Evolutionary conservation across 2,113 vertebrate species (phyloP).

Genomic region (Sinocyclocheilus anophthalmus): DNA sequence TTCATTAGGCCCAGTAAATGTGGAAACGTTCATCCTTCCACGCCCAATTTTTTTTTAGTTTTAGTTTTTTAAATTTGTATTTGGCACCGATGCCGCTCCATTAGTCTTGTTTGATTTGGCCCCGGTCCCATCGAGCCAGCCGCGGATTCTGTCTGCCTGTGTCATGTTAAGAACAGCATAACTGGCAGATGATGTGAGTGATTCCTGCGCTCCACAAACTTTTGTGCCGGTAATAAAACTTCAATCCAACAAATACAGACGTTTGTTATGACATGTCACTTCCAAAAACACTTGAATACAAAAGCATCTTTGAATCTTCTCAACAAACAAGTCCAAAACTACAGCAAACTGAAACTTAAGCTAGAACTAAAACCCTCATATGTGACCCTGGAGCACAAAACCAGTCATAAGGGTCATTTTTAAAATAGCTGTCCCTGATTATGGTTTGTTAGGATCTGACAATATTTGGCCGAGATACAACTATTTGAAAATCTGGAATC

Average conservation of each 20-base stretch:
- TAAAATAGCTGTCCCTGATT: too few relatives aligned
- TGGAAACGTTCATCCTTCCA: not conserved
- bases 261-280: constrained; percentile 3
- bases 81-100: not conserved
- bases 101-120: constrained; percentile 28
- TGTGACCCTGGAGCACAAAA: too few relatives aligned
- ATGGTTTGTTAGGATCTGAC: too few relatives aligned
- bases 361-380: not conserved
- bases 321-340: not conserved
- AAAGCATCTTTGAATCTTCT: constrained; percentile 26
- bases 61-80: too few relatives aligned
- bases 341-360: not conserved
- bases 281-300: constrained; percentile 1
- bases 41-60: too few relatives aligned
- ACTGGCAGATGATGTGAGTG: constrained; percentile 38
- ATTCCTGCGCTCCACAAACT: constrained; percentile 10
- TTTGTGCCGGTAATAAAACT: constrained; percentile 26
- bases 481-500: too few relatives aligned
- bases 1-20: not conserved
- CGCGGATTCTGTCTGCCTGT: constrained; percentile 18
- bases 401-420: too few relatives aligned
- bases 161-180: constrained; percentile 42
- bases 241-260: constrained; percentile 31
- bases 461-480: too few relatives aligned
- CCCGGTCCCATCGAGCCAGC: not conserved